Base-by-base conservation (phyloP, 2,888 invertebrate genomes). In the Antheraea assamensis region DNA sequence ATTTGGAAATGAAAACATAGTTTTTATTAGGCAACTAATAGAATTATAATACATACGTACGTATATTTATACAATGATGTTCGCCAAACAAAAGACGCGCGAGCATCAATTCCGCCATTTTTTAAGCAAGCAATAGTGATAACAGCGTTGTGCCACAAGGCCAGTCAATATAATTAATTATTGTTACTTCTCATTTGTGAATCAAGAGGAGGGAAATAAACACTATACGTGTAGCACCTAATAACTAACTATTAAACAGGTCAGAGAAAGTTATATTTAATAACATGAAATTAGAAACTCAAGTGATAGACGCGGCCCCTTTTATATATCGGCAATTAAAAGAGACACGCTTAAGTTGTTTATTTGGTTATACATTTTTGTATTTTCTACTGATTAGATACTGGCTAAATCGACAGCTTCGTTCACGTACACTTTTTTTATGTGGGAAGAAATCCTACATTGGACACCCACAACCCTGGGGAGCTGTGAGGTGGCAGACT, bases 241-340 rank as follows among this genome's bases (percentile, higher is more conserved):
- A 21, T n/a, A 21, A 55, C n/a, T n/a, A n/a, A 58, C 24, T 85
- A 89, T 90, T 85, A 89, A 89, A 90, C 91, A 90, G 88, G 85
- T 82, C 85, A 81, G 87, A 87, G 90, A 89, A 89, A 90, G 87
- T 83, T 80, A 79, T 79, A 81, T 85, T 58, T 58, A 58, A 24
- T 58, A 58, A 58, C 10, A 58, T 58, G 85, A 83, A 88, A 88
- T 86, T 87, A 87, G 86, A 86, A 83, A 85, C 85, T 82, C 78
- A 68, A 79, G 75, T 74, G 76, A 79, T 75, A 70, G 75, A 75
- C 42, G 76, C 78, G 78, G 83, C 81, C 82, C 85, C 84, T 85
- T 85, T n/a, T n/a, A n/a, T 82, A 82, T 75, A 70, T 64, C 24
- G 71, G 55, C 73, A 66, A 74, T 74, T 71, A 73, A 70, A 42